phyloP scores from a whole-genome alignment of 2,797 vertebrate genomes.

The Pipistrellus kuhlii region DNA sequence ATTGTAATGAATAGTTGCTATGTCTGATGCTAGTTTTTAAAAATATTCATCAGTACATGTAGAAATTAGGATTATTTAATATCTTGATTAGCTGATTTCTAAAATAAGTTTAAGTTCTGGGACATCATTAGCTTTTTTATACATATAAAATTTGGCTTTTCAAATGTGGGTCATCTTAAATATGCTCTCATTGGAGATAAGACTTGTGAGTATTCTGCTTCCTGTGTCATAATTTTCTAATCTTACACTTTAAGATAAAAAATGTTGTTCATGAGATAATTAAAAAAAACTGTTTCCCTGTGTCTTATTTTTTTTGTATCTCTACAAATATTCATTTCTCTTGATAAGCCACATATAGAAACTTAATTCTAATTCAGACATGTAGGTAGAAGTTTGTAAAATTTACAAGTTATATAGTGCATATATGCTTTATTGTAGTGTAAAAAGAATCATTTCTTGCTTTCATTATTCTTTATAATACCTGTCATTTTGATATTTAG shows the following conservation, averaged over 20 bases:
- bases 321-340: conserved; percentile 39
- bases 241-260: conserved; percentile 44
- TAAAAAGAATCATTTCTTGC: conserved; percentile 80
- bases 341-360: conserved; percentile 38
- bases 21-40: conserved; percentile 58
- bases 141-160: conserved; percentile 46
- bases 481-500: conserved; percentile 84
- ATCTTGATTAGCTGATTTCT: conserved; percentile 10
- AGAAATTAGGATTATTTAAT: conserved; percentile 58
- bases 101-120: conserved; percentile 69
- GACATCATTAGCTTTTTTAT: conserved; percentile 50
- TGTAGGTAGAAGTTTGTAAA: conserved; percentile 49
- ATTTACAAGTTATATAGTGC: conserved; percentile 6
- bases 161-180: conserved; percentile 58
- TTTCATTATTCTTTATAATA: conserved; percentile 83
- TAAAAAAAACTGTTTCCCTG: conserved; percentile 52
- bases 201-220: conserved; percentile 68
- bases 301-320: conserved; percentile 5
- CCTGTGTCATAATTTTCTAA: conserved; percentile 28
- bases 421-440: conserved; percentile 34
- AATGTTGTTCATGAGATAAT: conserved; percentile 26
- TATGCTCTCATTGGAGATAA: conserved; percentile 58
- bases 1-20: conserved; percentile 28
- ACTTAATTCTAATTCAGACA: conserved; percentile 43
- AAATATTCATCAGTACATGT: neutral